phyloP scores from a whole-genome alignment of 2,113 vertebrate species.

The Plotosus lineatus region DNA sequence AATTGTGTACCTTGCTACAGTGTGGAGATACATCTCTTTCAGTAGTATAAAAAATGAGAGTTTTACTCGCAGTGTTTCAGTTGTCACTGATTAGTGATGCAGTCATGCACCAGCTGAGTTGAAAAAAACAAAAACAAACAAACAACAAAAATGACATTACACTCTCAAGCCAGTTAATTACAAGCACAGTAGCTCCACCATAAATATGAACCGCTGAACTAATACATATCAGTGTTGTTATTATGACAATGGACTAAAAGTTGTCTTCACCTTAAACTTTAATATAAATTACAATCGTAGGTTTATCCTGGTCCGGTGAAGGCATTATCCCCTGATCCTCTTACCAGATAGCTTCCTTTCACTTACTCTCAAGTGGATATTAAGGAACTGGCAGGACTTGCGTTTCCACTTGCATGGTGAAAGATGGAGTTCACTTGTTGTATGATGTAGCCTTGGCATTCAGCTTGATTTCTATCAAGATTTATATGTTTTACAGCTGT shows the following conservation, averaged over 20 bases:
- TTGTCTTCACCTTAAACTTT: background rate
- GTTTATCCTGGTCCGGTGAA: background rate
- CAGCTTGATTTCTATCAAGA: background rate
- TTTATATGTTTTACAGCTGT: background rate
- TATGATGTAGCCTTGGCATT: background rate
- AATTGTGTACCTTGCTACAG: too few species aligned
- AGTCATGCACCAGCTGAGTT: background rate
- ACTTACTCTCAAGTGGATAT: slow-evolving; percentile 29
- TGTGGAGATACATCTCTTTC: background rate
- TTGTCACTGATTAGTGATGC: background rate
- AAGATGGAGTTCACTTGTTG: slow-evolving; percentile 7
- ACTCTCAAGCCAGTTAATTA: background rate
- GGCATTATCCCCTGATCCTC: slow-evolving; percentile 10
- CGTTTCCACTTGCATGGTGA: slow-evolving; percentile 29
- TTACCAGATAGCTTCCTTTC: slow-evolving; percentile 11
- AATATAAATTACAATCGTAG: background rate
- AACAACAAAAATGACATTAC: background rate
- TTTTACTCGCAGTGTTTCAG: background rate
- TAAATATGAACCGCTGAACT: background rate
- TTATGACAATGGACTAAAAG: background rate
- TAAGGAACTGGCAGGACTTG: slow-evolving; percentile 17
- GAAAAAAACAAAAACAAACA: background rate
- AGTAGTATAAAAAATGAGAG: background rate
- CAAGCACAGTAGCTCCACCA: background rate
- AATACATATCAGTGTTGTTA: background rate